These are phyloP conservation scores for Blennius ocellaris DNA, from an alignment of 2,113 vertebrate genomes.

Conservation along the genomic window DNA sequence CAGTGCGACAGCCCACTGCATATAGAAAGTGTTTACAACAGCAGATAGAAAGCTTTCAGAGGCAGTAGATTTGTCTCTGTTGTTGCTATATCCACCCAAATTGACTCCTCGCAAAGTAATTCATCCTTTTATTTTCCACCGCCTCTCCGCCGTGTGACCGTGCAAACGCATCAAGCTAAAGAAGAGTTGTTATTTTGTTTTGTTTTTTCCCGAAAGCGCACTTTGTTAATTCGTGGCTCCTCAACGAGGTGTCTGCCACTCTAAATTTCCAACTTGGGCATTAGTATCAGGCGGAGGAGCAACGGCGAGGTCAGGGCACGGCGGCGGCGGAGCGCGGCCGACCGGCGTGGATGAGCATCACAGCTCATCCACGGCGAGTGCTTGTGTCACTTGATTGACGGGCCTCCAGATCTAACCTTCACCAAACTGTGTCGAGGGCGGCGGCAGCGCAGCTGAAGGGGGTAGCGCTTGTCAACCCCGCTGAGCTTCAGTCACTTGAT, in stretches of 20 bases:
- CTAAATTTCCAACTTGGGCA: constrained; percentile 51
- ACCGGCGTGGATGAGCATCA: constrained; percentile 59
- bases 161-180: not conserved
- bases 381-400: constrained; percentile 81
- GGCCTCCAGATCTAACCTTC: constrained; percentile 77
- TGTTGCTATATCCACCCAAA: not conserved
- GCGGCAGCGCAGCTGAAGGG: constrained; percentile 57
- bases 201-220: not conserved
- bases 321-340: constrained; percentile 4
- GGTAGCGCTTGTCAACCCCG: constrained; percentile 72
- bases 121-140: not conserved
- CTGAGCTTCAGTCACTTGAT: constrained; percentile 68
- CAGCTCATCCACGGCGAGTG: constrained; percentile 62
- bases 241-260: constrained; percentile 56
- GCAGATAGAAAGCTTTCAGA: constrained; percentile 21
- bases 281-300: constrained; percentile 53
- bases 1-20: constrained; percentile 7
- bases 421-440: constrained; percentile 75
- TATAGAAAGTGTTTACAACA: not conserved
- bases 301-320: constrained; percentile 56
- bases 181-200: not conserved
- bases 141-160: not conserved
- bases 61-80: not conserved
- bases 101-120: not conserved
- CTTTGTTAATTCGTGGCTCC: constrained; percentile 53